Conservation (phyloP, 2,888 invertebrate species). For the Microctonus hyperodae region DNA sequence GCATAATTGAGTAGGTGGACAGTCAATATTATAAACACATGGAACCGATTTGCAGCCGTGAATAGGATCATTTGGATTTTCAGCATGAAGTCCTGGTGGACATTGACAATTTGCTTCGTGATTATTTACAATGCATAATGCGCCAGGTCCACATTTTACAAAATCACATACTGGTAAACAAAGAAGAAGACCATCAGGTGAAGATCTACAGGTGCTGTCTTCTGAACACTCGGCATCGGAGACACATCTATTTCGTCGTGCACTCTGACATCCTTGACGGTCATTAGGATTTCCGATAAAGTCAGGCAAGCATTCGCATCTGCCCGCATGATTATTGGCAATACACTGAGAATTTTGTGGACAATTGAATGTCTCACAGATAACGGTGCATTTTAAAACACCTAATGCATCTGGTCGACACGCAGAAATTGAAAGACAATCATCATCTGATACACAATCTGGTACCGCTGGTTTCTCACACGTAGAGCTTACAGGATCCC, state of each 20-base stretch:
- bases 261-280: slow-evolving; percentile 81
- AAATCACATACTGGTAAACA: slow-evolving; percentile 83
- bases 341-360: slow-evolving; percentile 84
- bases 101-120: slow-evolving; percentile 91
- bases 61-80: slow-evolving; percentile 80
- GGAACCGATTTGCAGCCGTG: slow-evolving; percentile 82
- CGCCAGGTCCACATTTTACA: slow-evolving; percentile 82
- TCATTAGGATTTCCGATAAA: slow-evolving; percentile 91
- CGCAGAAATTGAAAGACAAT: slow-evolving; percentile 75
- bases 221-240: slow-evolving; percentile 85
- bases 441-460: slow-evolving; percentile 75
- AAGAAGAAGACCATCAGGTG: slow-evolving; percentile 67
- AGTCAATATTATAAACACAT: slow-evolving; percentile 87
- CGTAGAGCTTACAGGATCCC: slow-evolving; percentile 82
- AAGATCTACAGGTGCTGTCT: slow-evolving; percentile 77
- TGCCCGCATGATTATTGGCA: slow-evolving; percentile 75
- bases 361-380: slow-evolving; percentile 84
- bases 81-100: slow-evolving; percentile 85
- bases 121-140: slow-evolving; percentile 87
- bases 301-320: slow-evolving; percentile 84
- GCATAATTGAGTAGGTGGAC: slow-evolving; percentile 80
- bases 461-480: slow-evolving; percentile 90
- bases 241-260: slow-evolving; percentile 77
- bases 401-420: slow-evolving; percentile 87
- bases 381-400: slow-evolving; percentile 81